Percentiles rank a stretch among this genome's conserved stretches.
These are phyloP conservation scores for Melipona quadrifasciata DNA, from an alignment of 1,140 invertebrate genomes.

Conservation along the genomic window DNA sequence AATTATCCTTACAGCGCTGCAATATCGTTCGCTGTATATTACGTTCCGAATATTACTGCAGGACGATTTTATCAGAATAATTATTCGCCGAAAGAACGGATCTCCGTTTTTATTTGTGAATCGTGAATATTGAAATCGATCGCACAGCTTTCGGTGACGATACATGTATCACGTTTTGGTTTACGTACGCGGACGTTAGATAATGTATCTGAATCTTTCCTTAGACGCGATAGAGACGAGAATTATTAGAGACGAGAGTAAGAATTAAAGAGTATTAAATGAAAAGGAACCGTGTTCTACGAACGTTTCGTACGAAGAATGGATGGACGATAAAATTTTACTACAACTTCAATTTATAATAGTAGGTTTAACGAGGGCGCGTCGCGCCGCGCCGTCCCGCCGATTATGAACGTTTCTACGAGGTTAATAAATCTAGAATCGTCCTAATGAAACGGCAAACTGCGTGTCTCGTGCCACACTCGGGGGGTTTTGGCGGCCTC, in stretches of 20 bases:
- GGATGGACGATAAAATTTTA: background rate
- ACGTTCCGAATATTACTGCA: slow-evolving; percentile 41
- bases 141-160: fast-evolving
- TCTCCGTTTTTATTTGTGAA: background rate
- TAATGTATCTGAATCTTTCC: slow-evolving; percentile 26
- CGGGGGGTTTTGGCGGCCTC: slow-evolving; percentile 17
- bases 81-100: background rate
- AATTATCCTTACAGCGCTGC: slow-evolving; percentile 75
- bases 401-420: slow-evolving; percentile 22
- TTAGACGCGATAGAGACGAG: background rate
- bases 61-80: background rate
- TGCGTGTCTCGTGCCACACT: slow-evolving; percentile 36
- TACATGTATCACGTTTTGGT: background rate
- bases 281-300: background rate
- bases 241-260: no score
- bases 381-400: background rate
- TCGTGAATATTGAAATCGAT: background rate
- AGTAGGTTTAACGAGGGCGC: no score
- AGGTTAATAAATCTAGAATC: slow-evolving; percentile 30
- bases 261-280: no score
- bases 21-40: slow-evolving; percentile 57
- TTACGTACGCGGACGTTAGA: background rate
- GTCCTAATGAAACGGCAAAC: slow-evolving; percentile 55
- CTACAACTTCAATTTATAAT: background rate
- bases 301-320: background rate